Conservation (phyloP, 2,888 invertebrate genomes). For the Eristalinus sepulchralis region DNA sequence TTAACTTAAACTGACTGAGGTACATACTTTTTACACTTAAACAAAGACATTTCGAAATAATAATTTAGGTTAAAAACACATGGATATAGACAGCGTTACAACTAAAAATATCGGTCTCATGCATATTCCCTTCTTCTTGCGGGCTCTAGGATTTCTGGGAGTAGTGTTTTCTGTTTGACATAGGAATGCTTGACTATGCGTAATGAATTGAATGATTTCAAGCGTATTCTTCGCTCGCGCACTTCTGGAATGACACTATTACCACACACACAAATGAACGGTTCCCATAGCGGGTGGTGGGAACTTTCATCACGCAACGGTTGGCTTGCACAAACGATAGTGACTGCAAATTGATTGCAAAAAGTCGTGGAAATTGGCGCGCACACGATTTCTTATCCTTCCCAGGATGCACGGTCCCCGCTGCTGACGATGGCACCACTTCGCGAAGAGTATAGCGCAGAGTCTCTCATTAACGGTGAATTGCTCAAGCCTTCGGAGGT, state of each 20-base stretch:
- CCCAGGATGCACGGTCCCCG: slow-evolving; percentile 37
- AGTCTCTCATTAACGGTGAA: slow-evolving; percentile 43
- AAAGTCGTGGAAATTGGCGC: slow-evolving; percentile 31
- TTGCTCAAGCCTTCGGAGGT: slow-evolving; percentile 31
- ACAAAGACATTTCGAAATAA: slow-evolving; percentile 55
- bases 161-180: slow-evolving; percentile 25
- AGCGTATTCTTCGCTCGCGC: slow-evolving; percentile 24
- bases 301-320: slow-evolving; percentile 42
- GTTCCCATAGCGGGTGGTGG: neutral
- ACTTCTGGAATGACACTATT: slow-evolving; percentile 48
- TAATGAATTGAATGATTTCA: slow-evolving; percentile 4
- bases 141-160: neutral
- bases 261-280: slow-evolving; percentile 23
- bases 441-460: slow-evolving; percentile 33
- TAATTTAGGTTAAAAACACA: slow-evolving; percentile 67
- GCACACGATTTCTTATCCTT: slow-evolving; percentile 20
- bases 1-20: slow-evolving; percentile 48
- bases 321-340: slow-evolving; percentile 36
- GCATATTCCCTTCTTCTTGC: neutral
- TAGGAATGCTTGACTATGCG: slow-evolving; percentile 40
- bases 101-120: slow-evolving; percentile 31
- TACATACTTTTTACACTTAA: slow-evolving; percentile 48
- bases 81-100: slow-evolving; percentile 37
- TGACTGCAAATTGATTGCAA: slow-evolving; percentile 24
- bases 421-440: slow-evolving; percentile 47